phyloP scores from a whole-genome alignment of 2,888 invertebrate species.

The Rhingia rostrata region DNA sequence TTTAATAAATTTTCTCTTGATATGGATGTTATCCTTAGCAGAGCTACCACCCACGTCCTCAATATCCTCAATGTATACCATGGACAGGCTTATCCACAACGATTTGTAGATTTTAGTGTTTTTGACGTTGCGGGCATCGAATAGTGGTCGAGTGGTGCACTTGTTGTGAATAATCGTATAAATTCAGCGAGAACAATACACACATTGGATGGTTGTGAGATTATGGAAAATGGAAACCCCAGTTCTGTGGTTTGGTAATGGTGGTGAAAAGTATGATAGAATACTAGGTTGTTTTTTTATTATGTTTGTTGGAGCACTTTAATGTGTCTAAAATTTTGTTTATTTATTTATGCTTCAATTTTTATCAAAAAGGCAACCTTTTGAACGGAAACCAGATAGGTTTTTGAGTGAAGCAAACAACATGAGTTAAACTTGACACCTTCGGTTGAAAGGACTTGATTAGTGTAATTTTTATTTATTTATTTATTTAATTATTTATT shows the following conservation, averaged over 20 bases:
- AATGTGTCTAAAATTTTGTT: too few species aligned
- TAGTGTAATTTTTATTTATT: too few species aligned
- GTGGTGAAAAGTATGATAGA: not conserved
- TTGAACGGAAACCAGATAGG: too few species aligned
- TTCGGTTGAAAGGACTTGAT: too few species aligned
- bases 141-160: conserved; percentile 10
- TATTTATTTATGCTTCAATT: too few species aligned
- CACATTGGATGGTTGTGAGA: not conserved
- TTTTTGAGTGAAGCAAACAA: too few species aligned
- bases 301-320: not conserved
- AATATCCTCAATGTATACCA: not conserved
- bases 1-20: conserved; percentile 59
- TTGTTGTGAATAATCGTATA: conserved; percentile 21
- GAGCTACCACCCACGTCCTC: too few species aligned
- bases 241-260: not conserved
- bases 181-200: conserved; percentile 3
- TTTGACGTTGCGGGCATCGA: conserved; percentile 37
- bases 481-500: too few species aligned
- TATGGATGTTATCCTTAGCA: not conserved
- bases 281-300: not conserved
- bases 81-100: not conserved
- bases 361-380: too few species aligned
- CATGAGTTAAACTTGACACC: too few species aligned
- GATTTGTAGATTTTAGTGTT: conserved; percentile 49
- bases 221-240: not conserved